Conservation (phyloP, 2,113 vertebrate genomes). For the Puntigrus tetrazona region DNA sequence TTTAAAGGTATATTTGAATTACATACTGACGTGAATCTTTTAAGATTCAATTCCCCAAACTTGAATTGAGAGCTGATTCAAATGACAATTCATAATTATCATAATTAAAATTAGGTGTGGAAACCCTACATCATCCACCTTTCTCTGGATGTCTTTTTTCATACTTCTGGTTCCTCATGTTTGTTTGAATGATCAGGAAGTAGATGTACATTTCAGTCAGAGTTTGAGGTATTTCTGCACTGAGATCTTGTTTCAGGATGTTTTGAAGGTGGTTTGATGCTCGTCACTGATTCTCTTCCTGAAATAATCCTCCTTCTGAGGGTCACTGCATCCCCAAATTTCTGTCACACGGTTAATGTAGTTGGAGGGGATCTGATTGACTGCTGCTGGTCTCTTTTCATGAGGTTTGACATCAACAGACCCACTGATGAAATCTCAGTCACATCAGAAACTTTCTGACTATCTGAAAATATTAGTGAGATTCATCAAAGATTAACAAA, state of each 20-base stretch:
- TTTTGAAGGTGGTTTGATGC: not conserved
- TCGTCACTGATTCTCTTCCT: constrained; percentile 1
- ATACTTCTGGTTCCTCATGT: not conserved
- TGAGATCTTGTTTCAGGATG: not conserved
- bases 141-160: not conserved
- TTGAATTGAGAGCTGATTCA: too few species aligned
- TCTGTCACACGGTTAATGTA: not conserved
- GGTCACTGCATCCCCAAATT: not conserved
- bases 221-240: constrained; percentile 10
- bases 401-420: not conserved
- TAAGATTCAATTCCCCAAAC: too few species aligned
- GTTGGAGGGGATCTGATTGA: not conserved
- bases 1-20: too few species aligned
- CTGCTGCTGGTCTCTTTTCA: constrained; percentile 3
- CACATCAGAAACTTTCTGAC: not conserved
- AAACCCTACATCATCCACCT: too few species aligned
- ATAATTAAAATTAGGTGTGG: too few species aligned
- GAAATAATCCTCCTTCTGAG: constrained; percentile 12
- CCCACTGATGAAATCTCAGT: not conserved
- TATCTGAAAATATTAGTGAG: not conserved
- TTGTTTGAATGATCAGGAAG: not conserved
- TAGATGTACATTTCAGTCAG: not conserved
- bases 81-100: too few species aligned
- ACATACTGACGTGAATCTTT: too few species aligned
- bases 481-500: constrained; percentile 6